A percentile compares a stretch with the other conserved stretches of the same genome.
These are phyloP conservation scores for Sarotherodon lohbergeri DNA, from an alignment of 2,113 vertebrate species.

Conservation along the genomic window DNA sequence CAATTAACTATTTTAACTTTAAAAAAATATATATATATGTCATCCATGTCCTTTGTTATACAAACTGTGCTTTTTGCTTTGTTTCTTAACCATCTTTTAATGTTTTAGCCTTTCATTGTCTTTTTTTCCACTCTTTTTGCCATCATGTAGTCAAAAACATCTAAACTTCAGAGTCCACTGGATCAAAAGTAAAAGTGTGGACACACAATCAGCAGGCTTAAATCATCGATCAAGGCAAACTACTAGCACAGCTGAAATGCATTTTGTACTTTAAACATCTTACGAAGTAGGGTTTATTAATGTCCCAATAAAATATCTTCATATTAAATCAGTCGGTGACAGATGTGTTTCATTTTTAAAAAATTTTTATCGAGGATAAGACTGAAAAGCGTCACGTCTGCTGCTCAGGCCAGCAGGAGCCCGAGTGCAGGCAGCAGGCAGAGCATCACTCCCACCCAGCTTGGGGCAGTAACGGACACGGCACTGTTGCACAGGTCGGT, in stretches of 20 bases:
- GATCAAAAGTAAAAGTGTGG: neutral
- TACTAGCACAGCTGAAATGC: neutral
- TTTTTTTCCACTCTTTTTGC: neutral
- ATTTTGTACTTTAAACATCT: conserved; percentile 29
- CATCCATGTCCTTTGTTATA: neutral
- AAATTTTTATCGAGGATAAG: neutral
- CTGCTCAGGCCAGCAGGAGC: conserved; percentile 46
- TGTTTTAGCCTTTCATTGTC: neutral
- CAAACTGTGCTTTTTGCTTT: neutral
- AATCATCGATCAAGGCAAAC: conserved; percentile 16
- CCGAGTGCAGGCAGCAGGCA: conserved; percentile 15
- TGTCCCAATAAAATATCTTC: conserved; percentile 50
- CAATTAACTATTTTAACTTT: neutral
- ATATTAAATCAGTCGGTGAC: neutral
- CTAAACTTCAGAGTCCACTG: conserved; percentile 12
- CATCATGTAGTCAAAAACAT: neutral
- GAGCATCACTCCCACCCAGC: conserved; percentile 17
- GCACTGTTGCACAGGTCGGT: conserved; percentile 71
- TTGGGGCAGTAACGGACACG: neutral
- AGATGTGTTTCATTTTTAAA: neutral
- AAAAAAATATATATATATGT: neutral
- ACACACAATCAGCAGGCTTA: neutral
- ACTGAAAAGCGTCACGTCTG: rapidly evolving
- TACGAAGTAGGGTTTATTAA: conserved; percentile 6
- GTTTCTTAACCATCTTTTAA: neutral